Evolutionary conservation across 1,140 invertebrate species (phyloP).

Genomic region (Musca vetustissima): DNA sequence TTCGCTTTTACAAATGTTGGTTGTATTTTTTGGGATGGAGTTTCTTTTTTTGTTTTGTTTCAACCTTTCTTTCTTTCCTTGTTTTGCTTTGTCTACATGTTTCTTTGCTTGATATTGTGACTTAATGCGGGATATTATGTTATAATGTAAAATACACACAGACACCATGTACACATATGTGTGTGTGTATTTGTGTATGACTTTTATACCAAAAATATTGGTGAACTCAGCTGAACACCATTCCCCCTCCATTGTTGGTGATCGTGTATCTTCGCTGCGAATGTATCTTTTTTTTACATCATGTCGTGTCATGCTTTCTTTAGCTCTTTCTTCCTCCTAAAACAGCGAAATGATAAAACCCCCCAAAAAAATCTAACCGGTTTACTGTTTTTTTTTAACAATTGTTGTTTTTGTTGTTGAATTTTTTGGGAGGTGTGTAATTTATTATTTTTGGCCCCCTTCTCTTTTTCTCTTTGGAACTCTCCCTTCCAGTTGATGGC

Average conservation of each 20-base stretch:
- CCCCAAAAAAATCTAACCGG: slow-evolving; percentile 4
- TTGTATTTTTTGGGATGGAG: not conserved
- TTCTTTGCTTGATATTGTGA: not conserved
- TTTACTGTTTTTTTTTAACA: not conserved
- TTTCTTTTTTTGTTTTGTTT: slow-evolving; percentile 11
- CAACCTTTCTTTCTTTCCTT: not conserved
- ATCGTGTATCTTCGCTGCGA: no score
- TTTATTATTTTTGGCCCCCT: not conserved
- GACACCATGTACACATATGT: not conserved
- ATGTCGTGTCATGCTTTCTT: slow-evolving; percentile 5
- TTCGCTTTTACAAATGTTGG: slow-evolving; percentile 45
- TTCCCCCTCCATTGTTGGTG: no score
- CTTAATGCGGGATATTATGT: slow-evolving; percentile 6
- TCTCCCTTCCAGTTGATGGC: not conserved
- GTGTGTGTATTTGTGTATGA: no score
- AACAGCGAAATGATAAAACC: no score
- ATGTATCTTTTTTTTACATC: slow-evolving; percentile 8
- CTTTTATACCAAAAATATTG: not conserved
- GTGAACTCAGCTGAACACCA: no score
- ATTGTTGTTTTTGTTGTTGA: no score
- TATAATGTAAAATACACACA: not conserved
- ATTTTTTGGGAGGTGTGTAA: no score
- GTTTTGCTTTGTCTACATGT: not conserved
- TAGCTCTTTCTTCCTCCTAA: not conserved
- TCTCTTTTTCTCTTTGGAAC: not conserved